Base-by-base conservation (phyloP, 1,140 invertebrate genomes). In the Drosophila saltans region DNA sequence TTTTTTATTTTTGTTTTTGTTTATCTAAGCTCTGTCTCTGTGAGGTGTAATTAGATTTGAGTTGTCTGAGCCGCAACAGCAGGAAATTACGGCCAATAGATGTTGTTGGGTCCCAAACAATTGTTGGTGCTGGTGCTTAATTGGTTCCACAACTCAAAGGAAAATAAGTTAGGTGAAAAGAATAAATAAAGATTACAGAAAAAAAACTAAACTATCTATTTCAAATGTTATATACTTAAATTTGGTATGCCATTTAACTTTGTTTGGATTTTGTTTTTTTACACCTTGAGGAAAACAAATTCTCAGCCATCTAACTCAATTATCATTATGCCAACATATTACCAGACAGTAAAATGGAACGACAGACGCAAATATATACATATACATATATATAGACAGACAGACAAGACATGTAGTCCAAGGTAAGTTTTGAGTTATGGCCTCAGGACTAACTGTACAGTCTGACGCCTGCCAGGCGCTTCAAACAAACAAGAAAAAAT, bases 51-150 rank as follows among this genome's bases (percentile, higher is more conserved):
- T 78, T 67, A 75, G 73, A 64, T 78, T 78, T 72, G 45, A 52
- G 62, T 63, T 55, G 55, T 67, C 24, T 55, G 39, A 39, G 60
- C n/a, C 56, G 36, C 57, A 36, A 39, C 16, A 61, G 45, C 69
- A 77, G 83, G 79, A 86, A 86, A 88, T 86, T 86, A 70, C 66
- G 67, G 68, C 36, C 70, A 67, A 52, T 52, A 68, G 75, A 75
- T 72, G 66, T 61, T 75, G 67, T 16, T 16, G 69, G 70, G 72
- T 64, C 67, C 16, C 16, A 30, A 52, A 60, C 39, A 68, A 64
- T 68, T 61, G 9, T 41, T 39, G 57, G 57, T 33, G 30, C 57
- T 52, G 9, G 45, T 26, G 21, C 3, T 21, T 52, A 52, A 52
- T 52, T 52, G 45, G 45, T 52, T 21, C 21, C 45, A 26, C 21